These are phyloP conservation scores for Girardinichthys multiradiatus DNA, from an alignment of 2,113 vertebrate genomes.

Conservation along the genomic window DNA sequence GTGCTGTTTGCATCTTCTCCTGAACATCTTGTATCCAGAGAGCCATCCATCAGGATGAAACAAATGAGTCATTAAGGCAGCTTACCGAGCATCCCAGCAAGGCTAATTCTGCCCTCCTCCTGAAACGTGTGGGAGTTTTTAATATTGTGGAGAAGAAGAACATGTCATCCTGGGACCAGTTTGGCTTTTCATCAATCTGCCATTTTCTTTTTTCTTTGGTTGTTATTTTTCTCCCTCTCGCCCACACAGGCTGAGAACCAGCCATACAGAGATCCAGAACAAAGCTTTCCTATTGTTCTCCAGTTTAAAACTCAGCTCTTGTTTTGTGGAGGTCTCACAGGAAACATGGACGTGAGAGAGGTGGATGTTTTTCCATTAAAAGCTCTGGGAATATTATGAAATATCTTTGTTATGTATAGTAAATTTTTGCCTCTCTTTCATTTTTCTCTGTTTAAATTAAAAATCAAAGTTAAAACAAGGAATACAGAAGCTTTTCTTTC, in stretches of 20 bases:
- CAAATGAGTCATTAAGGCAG: slow-evolving; percentile 69
- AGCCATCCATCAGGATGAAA: slow-evolving; percentile 75
- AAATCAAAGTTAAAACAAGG: slow-evolving; percentile 45
- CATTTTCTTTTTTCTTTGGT: slow-evolving; percentile 54
- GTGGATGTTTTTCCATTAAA: slow-evolving; percentile 56
- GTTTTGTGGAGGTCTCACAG: slow-evolving; percentile 60
- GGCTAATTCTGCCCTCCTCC: slow-evolving; percentile 74
- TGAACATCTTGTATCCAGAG: slow-evolving; percentile 44
- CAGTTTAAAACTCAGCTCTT: slow-evolving; percentile 46
- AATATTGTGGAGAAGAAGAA: slow-evolving; percentile 79
- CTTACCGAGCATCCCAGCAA: slow-evolving; percentile 63
- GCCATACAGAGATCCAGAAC: slow-evolving; percentile 57
- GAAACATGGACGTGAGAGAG: slow-evolving; percentile 65
- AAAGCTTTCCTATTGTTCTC: slow-evolving; percentile 54
- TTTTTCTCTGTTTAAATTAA: slow-evolving; percentile 21
- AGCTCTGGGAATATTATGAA: slow-evolving; percentile 63
- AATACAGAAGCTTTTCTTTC: not conserved
- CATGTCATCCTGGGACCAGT: slow-evolving; percentile 72
- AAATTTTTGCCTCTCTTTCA: slow-evolving; percentile 26
- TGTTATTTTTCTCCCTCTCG: slow-evolving; percentile 56
- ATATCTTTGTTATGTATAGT: slow-evolving; percentile 57
- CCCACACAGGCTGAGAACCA: slow-evolving; percentile 51
- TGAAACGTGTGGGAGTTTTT: slow-evolving; percentile 82
- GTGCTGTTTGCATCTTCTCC: slow-evolving; percentile 8
- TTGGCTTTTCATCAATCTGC: slow-evolving; percentile 83